Conservation (phyloP, 1,140 invertebrate species). For the Bathynomus jamesi region DNA sequence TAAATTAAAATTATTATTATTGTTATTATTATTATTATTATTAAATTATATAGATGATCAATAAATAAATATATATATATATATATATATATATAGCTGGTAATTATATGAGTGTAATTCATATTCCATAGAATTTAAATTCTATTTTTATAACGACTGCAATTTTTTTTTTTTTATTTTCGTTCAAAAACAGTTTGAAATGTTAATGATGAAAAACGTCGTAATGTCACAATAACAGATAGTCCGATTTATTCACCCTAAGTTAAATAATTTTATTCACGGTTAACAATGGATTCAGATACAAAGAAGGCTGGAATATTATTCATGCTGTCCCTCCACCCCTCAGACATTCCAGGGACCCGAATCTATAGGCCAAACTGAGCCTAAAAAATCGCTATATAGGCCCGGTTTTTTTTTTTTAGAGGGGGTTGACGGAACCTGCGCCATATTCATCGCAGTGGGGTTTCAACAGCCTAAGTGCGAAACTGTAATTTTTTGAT, state of each 20-base stretch:
- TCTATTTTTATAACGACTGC: neutral
- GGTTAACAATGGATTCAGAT: neutral
- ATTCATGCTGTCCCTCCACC: neutral
- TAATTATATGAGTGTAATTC: neutral
- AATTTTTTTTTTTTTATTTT: neutral
- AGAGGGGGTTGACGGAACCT: neutral
- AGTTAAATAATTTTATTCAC: neutral
- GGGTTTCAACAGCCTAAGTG: neutral
- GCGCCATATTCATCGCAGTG: neutral
- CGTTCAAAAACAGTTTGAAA: neutral
- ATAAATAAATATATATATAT: neutral
- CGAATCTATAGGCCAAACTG: neutral
- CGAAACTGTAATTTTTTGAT: neutral
- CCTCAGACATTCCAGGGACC: neutral
- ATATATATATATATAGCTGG: neutral
- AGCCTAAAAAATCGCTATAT: neutral
- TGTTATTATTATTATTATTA: too few species aligned
- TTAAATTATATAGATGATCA: neutral
- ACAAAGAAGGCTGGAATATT: neutral
- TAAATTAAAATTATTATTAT: neutral
- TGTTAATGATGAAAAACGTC: neutral
- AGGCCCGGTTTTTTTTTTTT: neutral
- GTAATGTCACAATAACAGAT: neutral
- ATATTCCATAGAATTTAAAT: neutral
- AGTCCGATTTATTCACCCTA: neutral